These are phyloP conservation scores for Mylabris phalerata DNA, from an alignment of 1,140 invertebrate species.

Conservation along the genomic window DNA sequence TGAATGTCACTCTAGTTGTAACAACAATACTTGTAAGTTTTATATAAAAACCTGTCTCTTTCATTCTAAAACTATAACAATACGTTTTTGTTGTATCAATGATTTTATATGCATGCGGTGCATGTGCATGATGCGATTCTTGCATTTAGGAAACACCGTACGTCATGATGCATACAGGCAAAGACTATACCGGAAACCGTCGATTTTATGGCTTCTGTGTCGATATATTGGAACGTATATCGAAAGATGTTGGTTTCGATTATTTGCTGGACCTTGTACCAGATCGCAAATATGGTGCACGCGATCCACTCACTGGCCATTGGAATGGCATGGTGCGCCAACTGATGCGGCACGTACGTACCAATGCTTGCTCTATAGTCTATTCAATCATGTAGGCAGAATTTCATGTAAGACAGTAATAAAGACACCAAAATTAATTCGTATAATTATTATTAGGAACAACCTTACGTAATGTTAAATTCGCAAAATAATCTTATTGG, in stretches of 20 bases:
- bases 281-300: constrained; percentile 71
- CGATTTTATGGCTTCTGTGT: constrained; percentile 75
- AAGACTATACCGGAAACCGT: constrained; percentile 60
- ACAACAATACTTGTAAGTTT: constrained; percentile 78
- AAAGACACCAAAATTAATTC: too few species aligned
- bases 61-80: too few species aligned
- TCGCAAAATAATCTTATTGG: constrained; percentile 75
- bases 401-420: too few species aligned
- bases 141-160: constrained; percentile 59
- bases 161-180: constrained; percentile 60
- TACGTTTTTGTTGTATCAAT: background rate
- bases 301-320: constrained; percentile 57
- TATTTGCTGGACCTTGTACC: constrained; percentile 68
- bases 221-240: constrained; percentile 60
- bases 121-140: constrained; percentile 6
- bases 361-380: too few species aligned
- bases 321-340: constrained; percentile 83
- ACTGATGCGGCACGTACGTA: constrained; percentile 63
- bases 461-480: constrained; percentile 92
- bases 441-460: constrained; percentile 57
- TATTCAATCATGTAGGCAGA: too few species aligned
- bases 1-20: constrained; percentile 82
- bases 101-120: constrained; percentile 1
- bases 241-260: constrained; percentile 62
- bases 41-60: too few species aligned